Conservation (phyloP, 92 coral and sea anemone species). For the Bergia puertoricense region DNA sequence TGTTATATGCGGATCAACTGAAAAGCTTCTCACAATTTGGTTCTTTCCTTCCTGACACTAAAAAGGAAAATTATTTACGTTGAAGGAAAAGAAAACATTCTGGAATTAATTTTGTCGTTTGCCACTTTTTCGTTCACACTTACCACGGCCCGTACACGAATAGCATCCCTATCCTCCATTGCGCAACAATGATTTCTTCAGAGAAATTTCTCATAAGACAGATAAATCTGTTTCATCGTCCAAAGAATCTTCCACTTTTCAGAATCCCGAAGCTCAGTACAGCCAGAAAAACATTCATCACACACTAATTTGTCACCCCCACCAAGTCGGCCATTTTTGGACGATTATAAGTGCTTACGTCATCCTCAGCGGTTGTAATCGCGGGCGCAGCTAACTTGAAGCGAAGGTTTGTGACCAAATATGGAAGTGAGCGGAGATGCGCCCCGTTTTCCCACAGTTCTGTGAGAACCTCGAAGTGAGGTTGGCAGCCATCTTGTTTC, state of each 20-base stretch:
- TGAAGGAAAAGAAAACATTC: slow-evolving; percentile 13
- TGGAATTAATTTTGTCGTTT: slow-evolving; percentile 5
- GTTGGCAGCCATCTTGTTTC: slow-evolving; percentile 78
- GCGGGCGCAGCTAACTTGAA: slow-evolving; percentile 12
- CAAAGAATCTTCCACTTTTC: neutral
- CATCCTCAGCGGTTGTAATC: slow-evolving; percentile 27
- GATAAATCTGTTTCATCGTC: neutral
- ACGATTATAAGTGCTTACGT: neutral
- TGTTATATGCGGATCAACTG: slow-evolving; percentile 96
- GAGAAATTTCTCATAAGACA: neutral
- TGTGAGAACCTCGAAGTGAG: slow-evolving; percentile 43
- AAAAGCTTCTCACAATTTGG: slow-evolving; percentile 77
- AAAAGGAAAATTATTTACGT: slow-evolving; percentile 61
- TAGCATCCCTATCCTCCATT: slow-evolving; percentile 86
- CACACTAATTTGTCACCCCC: neutral
- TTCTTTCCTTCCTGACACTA: slow-evolving; percentile 33
- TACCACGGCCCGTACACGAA: slow-evolving; percentile 91
- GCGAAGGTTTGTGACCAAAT: neutral
- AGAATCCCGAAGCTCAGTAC: neutral
- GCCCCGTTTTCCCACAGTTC: slow-evolving; percentile 69
- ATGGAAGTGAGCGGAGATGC: slow-evolving; percentile 32
- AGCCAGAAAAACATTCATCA: neutral
- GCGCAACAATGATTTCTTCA: neutral
- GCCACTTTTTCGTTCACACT: slow-evolving; percentile 33
- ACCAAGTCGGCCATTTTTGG: slow-evolving; percentile 13